These are phyloP conservation scores for Festucalex cinctus DNA, from an alignment of 2,113 vertebrate species.

Conservation along the genomic window DNA sequence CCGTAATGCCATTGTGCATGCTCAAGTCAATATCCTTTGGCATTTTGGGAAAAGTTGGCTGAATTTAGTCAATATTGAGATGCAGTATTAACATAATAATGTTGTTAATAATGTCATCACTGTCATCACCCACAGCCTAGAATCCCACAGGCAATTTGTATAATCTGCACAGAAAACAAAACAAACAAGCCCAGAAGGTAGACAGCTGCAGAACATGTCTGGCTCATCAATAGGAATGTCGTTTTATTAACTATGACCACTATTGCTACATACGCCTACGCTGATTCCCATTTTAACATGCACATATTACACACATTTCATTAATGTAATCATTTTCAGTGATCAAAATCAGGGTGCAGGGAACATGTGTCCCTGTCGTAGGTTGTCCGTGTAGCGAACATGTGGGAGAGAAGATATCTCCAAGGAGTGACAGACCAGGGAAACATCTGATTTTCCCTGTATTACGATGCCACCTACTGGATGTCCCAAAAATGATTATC, in stretches of 20 bases:
- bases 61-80: no score
- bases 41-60: no score
- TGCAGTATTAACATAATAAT: no score
- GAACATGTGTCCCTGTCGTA: conserved; percentile 26
- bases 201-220: conserved; percentile 1
- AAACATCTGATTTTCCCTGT: conserved; percentile 30
- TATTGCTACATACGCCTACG: not conserved
- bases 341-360: conserved; percentile 4
- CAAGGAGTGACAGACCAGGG: conserved; percentile 12
- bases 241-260: not conserved
- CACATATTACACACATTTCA: not conserved
- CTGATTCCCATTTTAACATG: conserved; percentile 2
- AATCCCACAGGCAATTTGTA: not conserved
- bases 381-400: conserved; percentile 14
- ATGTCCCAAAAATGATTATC: not conserved
- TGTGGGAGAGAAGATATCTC: conserved; percentile 41
- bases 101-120: not conserved
- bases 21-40: no score
- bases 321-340: conserved; percentile 2
- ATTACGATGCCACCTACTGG: conserved; percentile 58
- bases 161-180: conserved; percentile 4
- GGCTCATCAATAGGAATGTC: not conserved
- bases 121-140: no score
- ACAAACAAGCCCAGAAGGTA: conserved; percentile 13
- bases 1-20: no score